These are phyloP conservation scores for Geococcyx californianus DNA, from an alignment of 2,113 vertebrate species.

Conservation along the genomic window DNA sequence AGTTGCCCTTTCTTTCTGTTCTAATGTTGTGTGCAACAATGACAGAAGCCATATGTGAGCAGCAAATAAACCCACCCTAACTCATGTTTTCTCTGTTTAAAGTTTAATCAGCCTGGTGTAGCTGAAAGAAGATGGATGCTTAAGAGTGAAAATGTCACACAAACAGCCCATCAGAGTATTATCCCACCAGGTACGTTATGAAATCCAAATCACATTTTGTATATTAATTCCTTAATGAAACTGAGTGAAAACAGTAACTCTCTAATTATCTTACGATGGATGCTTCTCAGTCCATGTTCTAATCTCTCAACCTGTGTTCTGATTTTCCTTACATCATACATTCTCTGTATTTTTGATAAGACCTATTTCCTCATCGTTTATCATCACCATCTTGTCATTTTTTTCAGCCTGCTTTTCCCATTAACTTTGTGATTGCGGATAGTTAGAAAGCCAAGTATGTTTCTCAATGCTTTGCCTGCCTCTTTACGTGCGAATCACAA, in stretches of 20 bases:
- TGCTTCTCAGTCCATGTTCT: neutral
- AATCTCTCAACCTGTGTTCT: neutral
- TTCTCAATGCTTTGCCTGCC: neutral
- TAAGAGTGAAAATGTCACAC: conserved; percentile 10
- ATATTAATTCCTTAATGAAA: neutral
- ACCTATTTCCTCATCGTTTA: neutral
- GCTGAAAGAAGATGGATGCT: neutral
- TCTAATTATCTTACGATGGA: neutral
- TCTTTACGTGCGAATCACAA: neutral
- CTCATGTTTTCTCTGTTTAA: neutral
- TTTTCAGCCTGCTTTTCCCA: neutral
- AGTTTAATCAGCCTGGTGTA: conserved; percentile 15
- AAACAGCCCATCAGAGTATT: neutral
- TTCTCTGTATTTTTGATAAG: fast-evolving
- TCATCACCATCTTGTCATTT: neutral
- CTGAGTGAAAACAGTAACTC: neutral
- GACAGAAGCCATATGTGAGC: conserved; percentile 5
- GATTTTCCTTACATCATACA: neutral
- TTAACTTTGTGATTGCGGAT: neutral
- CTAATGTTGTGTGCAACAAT: neutral
- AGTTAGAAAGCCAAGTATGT: fast-evolving
- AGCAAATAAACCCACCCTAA: conserved; percentile 14
- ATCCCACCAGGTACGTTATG: neutral
- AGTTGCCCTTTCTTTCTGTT: conserved; percentile 22
- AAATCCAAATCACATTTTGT: neutral